Evolutionary conservation across 1,140 invertebrate species (phyloP).

Genomic region (Eueides isabella): DNA sequence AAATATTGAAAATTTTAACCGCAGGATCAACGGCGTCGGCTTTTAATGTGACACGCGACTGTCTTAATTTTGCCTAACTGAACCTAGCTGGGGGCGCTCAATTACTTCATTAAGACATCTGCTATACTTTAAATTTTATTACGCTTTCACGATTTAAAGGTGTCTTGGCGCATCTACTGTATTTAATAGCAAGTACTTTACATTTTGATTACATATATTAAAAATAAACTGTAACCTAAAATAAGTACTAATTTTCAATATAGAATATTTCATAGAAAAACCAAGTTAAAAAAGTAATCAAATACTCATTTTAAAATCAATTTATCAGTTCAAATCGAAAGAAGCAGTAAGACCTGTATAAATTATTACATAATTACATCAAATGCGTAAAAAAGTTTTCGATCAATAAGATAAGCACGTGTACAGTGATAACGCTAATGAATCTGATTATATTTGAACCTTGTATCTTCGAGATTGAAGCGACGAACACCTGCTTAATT

Average conservation of each 20-base stretch:
- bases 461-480: background rate
- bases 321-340: slow-evolving; percentile 9
- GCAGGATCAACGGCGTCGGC: slow-evolving; percentile 50
- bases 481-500: slow-evolving; percentile 8
- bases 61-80: slow-evolving; percentile 65
- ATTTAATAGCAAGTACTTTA: background rate
- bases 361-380: slow-evolving; percentile 14
- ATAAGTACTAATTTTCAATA: background rate
- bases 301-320: slow-evolving; percentile 7
- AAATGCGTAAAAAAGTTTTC: slow-evolving; percentile 2
- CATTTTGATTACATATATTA: background rate
- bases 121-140: slow-evolving; percentile 20
- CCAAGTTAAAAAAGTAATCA: slow-evolving; percentile 12
- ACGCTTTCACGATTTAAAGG: slow-evolving; percentile 16
- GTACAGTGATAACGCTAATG: slow-evolving; percentile 11
- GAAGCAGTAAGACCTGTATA: background rate
- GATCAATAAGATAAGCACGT: background rate
- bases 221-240: background rate
- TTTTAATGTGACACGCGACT: slow-evolving; percentile 71
- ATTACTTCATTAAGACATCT: slow-evolving; percentile 33
- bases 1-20: slow-evolving; percentile 82
- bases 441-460: slow-evolving; percentile 9
- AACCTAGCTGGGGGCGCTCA: slow-evolving; percentile 47
- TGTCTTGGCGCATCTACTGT: background rate
- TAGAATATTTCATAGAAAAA: background rate